A percentile compares a stretch with the other conserved stretches of the same genome.
Evolutionary conservation across 2,113 vertebrate species (phyloP).

Genomic region (Amia ocellicauda): DNA sequence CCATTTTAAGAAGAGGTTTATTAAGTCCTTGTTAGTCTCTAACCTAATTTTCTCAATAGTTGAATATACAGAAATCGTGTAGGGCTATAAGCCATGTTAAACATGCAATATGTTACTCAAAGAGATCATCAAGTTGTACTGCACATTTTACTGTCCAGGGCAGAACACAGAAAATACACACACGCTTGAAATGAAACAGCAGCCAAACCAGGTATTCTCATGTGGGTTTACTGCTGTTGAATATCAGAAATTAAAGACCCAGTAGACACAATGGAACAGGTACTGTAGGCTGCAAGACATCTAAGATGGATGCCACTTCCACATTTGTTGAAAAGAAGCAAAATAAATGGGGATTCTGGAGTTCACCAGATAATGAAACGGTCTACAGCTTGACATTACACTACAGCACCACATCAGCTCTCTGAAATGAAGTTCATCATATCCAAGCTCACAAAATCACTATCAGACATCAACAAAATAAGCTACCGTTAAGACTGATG

Average conservation of each 20-base stretch:
- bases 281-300: constrained; percentile 19
- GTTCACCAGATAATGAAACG: neutral
- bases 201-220: neutral
- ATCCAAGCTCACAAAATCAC: no score
- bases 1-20: constrained; percentile 21
- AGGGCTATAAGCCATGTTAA: constrained; percentile 1
- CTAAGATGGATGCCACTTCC: constrained; percentile 31
- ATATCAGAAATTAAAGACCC: constrained; percentile 4
- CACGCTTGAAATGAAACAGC: neutral
- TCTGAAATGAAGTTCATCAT: no score
- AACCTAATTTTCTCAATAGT: constrained; percentile 9
- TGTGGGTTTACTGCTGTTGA: constrained; percentile 7
- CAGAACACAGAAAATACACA: neutral
- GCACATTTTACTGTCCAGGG: neutral
- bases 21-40: constrained; percentile 14
- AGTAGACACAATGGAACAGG: constrained; percentile 17
- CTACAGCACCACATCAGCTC: no score
- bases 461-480: no score
- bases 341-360: neutral
- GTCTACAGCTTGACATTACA: neutral
- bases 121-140: neutral
- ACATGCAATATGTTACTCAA: neutral
- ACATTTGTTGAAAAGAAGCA: constrained; percentile 9
- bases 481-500: no score
- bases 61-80: neutral